Conservation (phyloP, 1,140 invertebrate species). For the Pseudomyrmex gracilis region DNA sequence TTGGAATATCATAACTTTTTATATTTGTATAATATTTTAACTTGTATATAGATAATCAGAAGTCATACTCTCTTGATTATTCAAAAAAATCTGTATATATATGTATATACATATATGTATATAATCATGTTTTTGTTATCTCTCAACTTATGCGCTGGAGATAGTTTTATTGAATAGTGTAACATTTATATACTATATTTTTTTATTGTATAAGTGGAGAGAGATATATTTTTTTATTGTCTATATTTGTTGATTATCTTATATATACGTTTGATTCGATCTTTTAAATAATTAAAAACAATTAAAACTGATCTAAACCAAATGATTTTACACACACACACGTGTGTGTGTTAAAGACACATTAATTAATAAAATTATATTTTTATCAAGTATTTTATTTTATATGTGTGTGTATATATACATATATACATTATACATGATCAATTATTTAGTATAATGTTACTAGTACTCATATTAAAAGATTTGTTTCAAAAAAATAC, state of each 20-base stretch:
- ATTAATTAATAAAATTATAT: constrained; percentile 51
- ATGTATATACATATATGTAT: constrained; percentile 4
- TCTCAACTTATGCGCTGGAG: too few relatives aligned
- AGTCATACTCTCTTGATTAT: constrained; percentile 68
- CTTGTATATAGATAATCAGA: constrained; percentile 58
- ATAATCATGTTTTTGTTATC: constrained; percentile 11
- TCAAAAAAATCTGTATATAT: background rate
- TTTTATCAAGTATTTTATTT: constrained; percentile 35
- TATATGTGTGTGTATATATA: background rate
- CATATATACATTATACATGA: too few relatives aligned
- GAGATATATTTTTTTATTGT: too few relatives aligned
- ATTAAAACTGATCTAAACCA: constrained; percentile 3
- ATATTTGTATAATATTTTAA: constrained; percentile 3
- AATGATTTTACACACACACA: background rate
- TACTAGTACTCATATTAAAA: background rate
- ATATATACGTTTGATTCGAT: constrained; percentile 27
- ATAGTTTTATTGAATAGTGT: too few relatives aligned
- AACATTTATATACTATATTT: too few relatives aligned
- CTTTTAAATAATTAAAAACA: constrained; percentile 12
- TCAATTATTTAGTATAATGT: background rate
- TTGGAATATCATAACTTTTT: constrained; percentile 29
- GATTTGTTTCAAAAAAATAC: too few relatives aligned
- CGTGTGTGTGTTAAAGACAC: constrained; percentile 41
- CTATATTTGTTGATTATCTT: background rate
- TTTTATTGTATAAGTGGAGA: too few relatives aligned